A percentile compares a stretch with the other conserved stretches of the same genome.
These are phyloP conservation scores for Hartigia nigra DNA, from an alignment of 2,888 invertebrate species.

Conservation along the genomic window DNA sequence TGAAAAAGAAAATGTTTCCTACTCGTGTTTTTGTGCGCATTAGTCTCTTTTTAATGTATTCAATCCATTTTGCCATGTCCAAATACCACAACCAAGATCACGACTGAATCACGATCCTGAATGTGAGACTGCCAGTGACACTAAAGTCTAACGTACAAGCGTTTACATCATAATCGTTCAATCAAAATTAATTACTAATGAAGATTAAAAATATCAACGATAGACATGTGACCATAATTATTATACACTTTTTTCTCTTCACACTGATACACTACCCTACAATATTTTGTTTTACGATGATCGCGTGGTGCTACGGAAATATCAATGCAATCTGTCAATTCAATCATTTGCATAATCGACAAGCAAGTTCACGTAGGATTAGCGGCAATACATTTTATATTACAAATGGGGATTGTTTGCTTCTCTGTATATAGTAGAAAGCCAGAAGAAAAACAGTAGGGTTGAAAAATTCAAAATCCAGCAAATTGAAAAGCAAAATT, in stretches of 20 bases:
- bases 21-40: background rate
- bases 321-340: background rate
- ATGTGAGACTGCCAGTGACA: background rate
- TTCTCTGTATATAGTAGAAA: constrained; percentile 4
- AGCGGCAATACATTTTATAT: background rate
- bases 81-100: background rate
- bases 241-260: constrained; percentile 20
- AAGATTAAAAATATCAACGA: constrained; percentile 20
- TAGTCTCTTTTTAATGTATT: background rate
- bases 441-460: constrained; percentile 12
- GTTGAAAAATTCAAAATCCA: constrained; percentile 21
- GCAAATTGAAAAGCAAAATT: constrained; percentile 16
- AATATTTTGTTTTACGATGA: background rate
- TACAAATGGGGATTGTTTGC: background rate
- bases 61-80: background rate
- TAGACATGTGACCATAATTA: constrained; percentile 23
- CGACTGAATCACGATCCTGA: background rate
- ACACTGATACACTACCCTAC: background rate
- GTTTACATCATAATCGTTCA: background rate
- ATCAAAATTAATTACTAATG: constrained; percentile 15
- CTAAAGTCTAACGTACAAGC: background rate
- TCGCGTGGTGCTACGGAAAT: background rate
- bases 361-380: background rate
- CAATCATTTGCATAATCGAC: background rate
- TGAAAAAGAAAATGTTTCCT: background rate